These are phyloP conservation scores for Erebia palarica DNA, from an alignment of 2,888 invertebrate species.

Conservation along the genomic window DNA sequence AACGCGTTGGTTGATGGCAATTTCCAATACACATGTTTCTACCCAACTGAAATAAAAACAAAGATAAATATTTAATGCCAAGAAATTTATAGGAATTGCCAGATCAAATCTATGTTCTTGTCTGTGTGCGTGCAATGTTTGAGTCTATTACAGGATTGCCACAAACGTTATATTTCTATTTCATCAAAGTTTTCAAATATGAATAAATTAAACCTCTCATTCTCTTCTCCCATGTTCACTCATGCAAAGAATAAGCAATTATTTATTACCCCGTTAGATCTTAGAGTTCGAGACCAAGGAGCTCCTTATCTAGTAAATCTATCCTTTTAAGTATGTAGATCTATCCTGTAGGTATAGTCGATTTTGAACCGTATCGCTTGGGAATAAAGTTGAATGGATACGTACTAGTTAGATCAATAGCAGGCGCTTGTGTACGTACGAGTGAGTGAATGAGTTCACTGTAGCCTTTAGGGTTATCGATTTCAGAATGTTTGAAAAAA, in stretches of 20 bases:
- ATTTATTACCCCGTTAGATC: neutral
- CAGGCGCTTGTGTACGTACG: neutral
- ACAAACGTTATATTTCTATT: neutral
- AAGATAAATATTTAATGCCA: conserved; percentile 18
- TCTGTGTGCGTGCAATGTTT: conserved; percentile 40
- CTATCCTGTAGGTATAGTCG: neutral
- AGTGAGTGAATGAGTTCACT: conserved; percentile 3
- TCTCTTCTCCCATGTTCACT: neutral
- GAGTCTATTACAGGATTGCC: conserved; percentile 38
- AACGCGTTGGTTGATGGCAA: neutral
- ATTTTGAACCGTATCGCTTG: conserved; percentile 2
- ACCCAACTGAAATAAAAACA: neutral
- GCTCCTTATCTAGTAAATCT: conserved; percentile 1
- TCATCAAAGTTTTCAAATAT: neutral
- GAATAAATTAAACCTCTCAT: neutral
- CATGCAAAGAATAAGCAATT: neutral
- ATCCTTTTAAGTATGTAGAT: neutral
- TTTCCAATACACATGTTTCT: neutral
- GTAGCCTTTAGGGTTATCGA: conserved; percentile 8
- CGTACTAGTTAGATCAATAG: conserved; percentile 3
- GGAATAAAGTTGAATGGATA: conserved; percentile 6
- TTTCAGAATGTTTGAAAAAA: neutral
- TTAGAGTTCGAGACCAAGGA: neutral
- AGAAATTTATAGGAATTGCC: neutral
- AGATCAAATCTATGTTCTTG: conserved; percentile 15